Evolutionary conservation across 2,113 vertebrate genomes (phyloP).

Genomic region (Phycodurus eques): DNA sequence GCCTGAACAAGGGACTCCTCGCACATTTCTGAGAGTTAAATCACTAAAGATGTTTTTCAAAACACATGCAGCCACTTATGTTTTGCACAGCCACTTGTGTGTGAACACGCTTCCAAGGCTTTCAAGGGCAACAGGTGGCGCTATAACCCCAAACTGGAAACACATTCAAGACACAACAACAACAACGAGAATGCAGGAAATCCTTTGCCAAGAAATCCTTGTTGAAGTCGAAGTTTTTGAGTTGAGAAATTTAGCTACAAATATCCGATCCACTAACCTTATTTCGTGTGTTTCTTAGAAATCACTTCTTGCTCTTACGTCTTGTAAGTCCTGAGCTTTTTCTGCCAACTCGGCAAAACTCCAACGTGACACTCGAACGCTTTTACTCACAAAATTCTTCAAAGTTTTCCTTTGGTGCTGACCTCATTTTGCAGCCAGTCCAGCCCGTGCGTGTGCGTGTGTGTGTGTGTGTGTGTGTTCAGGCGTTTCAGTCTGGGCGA

Average conservation of each 20-base stretch:
- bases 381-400: conserved; percentile 12
- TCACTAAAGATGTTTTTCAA: not conserved
- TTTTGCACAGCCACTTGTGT: too few species aligned
- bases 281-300: too few species aligned
- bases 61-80: not conserved
- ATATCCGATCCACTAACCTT: too few species aligned
- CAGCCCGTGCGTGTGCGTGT: conserved; percentile 10
- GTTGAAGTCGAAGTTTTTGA: too few species aligned
- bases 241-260: too few species aligned
- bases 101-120: not conserved
- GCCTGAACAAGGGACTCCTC: not conserved
- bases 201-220: too few species aligned
- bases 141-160: not conserved
- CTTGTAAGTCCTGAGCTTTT: not conserved
- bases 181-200: too few species aligned
- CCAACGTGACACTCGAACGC: not conserved
- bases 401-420: conserved; percentile 23
- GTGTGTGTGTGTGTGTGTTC: conserved; percentile 20
- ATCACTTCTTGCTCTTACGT: too few species aligned
- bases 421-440: conserved; percentile 46
- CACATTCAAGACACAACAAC: too few species aligned
- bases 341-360: not conserved
- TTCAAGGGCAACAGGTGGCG: not conserved
- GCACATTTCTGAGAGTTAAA: not conserved
- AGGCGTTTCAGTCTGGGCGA: conserved; percentile 41